These are phyloP conservation scores for Gobiocypris rarus DNA, from an alignment of 2,113 vertebrate species.

Conservation along the genomic window DNA sequence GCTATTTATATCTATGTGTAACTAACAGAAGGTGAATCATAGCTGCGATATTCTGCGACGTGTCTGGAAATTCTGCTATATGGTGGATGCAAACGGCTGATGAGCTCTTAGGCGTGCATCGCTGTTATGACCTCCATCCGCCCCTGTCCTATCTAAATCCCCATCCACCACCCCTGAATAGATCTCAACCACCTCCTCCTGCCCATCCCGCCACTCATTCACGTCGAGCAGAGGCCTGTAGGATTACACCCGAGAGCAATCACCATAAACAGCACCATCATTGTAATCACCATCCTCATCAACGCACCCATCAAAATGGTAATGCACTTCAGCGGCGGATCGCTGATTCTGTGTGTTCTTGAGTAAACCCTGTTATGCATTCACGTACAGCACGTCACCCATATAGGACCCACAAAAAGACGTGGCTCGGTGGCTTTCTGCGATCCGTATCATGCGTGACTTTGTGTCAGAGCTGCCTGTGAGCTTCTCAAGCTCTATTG, in stretches of 20 bases:
- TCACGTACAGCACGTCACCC: neutral
- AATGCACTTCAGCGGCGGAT: constrained; percentile 12
- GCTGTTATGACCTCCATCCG: constrained; percentile 34
- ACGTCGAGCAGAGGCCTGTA: neutral
- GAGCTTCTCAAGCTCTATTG: constrained; percentile 22
- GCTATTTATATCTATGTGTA: neutral
- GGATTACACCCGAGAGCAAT: constrained; percentile 20
- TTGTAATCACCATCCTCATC: constrained; percentile 34
- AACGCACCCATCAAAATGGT: constrained; percentile 37
- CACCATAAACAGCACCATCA: constrained; percentile 16
- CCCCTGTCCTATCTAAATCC: constrained; percentile 15
- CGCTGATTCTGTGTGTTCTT: constrained; percentile 19
- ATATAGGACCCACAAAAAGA: neutral
- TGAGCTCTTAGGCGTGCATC: neutral
- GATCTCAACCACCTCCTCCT: neutral
- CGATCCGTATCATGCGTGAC: neutral
- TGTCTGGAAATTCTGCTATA: neutral
- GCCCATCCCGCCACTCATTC: neutral
- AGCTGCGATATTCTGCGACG: neutral
- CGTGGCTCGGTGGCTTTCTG: neutral
- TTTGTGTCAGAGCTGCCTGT: neutral
- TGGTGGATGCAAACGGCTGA: neutral
- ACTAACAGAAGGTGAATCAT: neutral
- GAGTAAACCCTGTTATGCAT: constrained; percentile 14
- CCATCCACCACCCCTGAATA: constrained; percentile 11